Evolutionary conservation across 1,140 invertebrate species (phyloP).

Genomic region (Orius insidiosus): DNA sequence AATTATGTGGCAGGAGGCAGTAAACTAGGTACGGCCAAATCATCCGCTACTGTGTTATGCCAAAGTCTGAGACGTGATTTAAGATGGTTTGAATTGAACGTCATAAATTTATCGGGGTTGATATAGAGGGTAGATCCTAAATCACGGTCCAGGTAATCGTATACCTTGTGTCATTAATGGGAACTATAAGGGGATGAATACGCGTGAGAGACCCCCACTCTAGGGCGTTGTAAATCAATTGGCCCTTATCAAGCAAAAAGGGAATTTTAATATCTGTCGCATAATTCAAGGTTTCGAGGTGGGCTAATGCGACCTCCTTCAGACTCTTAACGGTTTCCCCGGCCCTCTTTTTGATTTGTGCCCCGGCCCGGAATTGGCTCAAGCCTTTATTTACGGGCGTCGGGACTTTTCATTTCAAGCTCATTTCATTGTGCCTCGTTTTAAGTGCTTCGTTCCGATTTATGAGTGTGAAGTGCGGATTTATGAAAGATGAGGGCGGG

Average conservation of each 20-base stretch:
- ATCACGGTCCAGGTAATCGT: constrained; percentile 11
- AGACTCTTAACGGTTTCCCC: background rate
- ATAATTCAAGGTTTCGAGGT: background rate
- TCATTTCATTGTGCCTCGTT: constrained; percentile 8
- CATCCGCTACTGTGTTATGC: constrained; percentile 12
- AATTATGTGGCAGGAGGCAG: constrained; percentile 11
- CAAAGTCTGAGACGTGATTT: constrained; percentile 8
- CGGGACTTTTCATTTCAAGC: constrained; percentile 10
- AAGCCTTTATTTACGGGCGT: constrained; percentile 9
- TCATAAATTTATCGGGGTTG: constrained; percentile 11
- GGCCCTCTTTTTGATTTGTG: constrained; percentile 9
- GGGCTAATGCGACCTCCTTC: background rate
- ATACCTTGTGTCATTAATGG: constrained; percentile 8
- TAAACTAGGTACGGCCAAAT: constrained; percentile 11
- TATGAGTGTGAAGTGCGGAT: too few species aligned
- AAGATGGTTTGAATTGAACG: constrained; percentile 11
- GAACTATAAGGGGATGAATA: constrained; percentile 2
- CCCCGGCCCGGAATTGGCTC: constrained; percentile 7
- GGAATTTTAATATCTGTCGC: too few species aligned
- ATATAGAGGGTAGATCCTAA: constrained; percentile 8
- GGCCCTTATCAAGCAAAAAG: too few species aligned
- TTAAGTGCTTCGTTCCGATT: too few species aligned
- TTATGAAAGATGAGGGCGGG: too few species aligned
- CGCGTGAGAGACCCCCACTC: background rate
- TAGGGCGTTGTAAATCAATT: too few species aligned